Conservation (phyloP, 2,888 invertebrate species). For the Melanotus villosus region DNA sequence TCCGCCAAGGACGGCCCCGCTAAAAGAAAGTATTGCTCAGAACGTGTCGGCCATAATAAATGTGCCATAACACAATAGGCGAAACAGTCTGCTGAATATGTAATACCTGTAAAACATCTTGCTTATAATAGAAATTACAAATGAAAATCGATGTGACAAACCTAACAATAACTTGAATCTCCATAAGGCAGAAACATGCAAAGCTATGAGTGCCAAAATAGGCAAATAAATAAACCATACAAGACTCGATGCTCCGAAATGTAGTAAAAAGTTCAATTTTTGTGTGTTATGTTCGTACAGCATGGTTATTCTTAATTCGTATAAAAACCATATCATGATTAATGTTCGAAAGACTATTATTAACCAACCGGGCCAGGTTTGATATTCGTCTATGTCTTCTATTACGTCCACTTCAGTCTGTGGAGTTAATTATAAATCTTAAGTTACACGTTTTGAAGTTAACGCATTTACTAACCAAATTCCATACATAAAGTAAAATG, state of each 20-base stretch:
- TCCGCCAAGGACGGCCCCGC: conserved; percentile 81
- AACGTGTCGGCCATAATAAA: conserved; percentile 94
- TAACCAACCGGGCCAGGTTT: conserved; percentile 98
- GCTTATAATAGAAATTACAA: conserved; percentile 28
- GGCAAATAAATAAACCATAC: conserved; percentile 99
- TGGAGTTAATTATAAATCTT: conserved; percentile 56
- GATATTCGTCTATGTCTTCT: conserved; percentile 97
- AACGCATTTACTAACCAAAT: conserved; percentile 89
- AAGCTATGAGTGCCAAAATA: conserved; percentile 91
- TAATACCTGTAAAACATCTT: conserved; percentile 80
- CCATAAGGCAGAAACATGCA: conserved; percentile 96
- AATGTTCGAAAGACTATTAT: conserved; percentile 88
- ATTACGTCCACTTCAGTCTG: conserved; percentile 97
- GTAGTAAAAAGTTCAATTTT: conserved; percentile 93
- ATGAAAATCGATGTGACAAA: conserved; percentile 64
- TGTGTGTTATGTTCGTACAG: conserved; percentile 84
- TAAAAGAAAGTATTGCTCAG: conserved; percentile 91
- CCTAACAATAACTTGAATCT: conserved; percentile 94
- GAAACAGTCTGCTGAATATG: conserved; percentile 95
- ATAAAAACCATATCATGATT: conserved; percentile 92
- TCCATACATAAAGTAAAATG: conserved; percentile 95
- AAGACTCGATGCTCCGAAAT: conserved; percentile 96
- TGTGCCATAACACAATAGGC: conserved; percentile 97
- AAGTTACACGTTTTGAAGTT: no score
- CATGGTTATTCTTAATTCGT: conserved; percentile 83